Evolutionary conservation across 2,113 vertebrate species (phyloP), one percentile per base, ranked within the genome.

Genomic region (Ceyx margarethae): DNA sequence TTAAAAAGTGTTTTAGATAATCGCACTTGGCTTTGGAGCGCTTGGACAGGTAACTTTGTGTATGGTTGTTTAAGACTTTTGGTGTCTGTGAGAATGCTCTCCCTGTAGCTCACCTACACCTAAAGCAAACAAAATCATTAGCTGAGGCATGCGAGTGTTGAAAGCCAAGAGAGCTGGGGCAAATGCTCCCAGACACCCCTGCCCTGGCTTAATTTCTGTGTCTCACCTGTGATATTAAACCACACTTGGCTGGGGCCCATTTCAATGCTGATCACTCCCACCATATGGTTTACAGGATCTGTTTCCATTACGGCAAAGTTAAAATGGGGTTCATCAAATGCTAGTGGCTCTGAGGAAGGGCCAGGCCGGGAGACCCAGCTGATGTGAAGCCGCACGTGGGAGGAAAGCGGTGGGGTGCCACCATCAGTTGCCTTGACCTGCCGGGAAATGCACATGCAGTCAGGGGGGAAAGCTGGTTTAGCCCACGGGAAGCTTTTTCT

Each of bases 261-360:
- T 92, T 99, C 99, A 0, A 97, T 98, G 89, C 98, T 98, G 97
- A 99, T 98, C 95, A 99, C 98, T 40, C 99, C 99, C 96, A 99
- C 98, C 99, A 99, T 99, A 82, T 99, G 98, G 89, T 98, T 99
- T 89, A 99, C 98, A 0, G 98, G 98, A 51, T 99, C 99, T 0
- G 98, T 99, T 93, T 99, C 99, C 98, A 99, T 99, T 93, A 99
- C 98, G 0, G 98, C 98, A 1, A 99, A 99, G 95, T 98, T 98
- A 74, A 98, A 99, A 90, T 98, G 98, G 9, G 97, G 97, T 28
- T 99, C 99, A 2, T 99, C 98, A 1, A 99, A 99, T 19, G 97
- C 96, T 69, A 99, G 97, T 0, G 97, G 97, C 25, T 98, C 98
- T 0, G 97, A 87, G 42, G 98, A 98, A 8, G 98, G 97, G 18